A percentile compares a stretch with the other conserved stretches of the same genome.
Conservation (phyloP, 2,888 invertebrate genomes). For the Molorchus minor region DNA sequence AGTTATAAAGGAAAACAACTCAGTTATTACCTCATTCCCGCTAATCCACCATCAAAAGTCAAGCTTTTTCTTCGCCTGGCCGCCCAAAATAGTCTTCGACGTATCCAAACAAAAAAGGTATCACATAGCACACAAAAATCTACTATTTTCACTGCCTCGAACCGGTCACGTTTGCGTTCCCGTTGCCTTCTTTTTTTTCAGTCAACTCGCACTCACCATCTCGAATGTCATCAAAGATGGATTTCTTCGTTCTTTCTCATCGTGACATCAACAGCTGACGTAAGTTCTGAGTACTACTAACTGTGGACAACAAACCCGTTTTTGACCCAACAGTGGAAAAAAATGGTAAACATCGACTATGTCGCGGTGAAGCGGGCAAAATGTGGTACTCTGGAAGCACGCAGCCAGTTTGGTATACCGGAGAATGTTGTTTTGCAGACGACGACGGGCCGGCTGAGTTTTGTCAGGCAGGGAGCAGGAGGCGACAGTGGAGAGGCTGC, state of each 20-base stretch:
- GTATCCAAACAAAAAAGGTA: not conserved
- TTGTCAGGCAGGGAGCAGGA: conserved; percentile 1
- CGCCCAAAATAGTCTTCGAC: not conserved
- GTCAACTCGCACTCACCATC: not conserved
- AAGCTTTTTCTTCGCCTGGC: not conserved
- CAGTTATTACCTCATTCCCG: not conserved
- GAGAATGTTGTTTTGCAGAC: conserved; percentile 12
- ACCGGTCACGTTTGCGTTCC: not conserved
- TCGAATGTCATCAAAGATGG: not conserved
- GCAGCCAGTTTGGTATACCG: not conserved
- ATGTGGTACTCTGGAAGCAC: not conserved
- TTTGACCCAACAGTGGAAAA: not conserved
- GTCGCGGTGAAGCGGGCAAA: no score
- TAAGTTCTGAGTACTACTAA: not conserved
- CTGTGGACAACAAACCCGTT: no score
- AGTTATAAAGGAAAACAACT: no score
- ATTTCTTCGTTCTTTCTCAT: not conserved
- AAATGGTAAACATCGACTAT: not conserved
- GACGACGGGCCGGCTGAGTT: conserved; percentile 7
- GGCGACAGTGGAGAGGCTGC: conserved; percentile 11
- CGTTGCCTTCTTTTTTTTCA: not conserved
- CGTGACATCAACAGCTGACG: not conserved
- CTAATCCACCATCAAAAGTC: not conserved
- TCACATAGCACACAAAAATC: not conserved
- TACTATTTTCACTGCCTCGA: conserved; percentile 1